Evolutionary conservation across 1,140 invertebrate species (phyloP).

Genomic region (Ectropis grisescens): DNA sequence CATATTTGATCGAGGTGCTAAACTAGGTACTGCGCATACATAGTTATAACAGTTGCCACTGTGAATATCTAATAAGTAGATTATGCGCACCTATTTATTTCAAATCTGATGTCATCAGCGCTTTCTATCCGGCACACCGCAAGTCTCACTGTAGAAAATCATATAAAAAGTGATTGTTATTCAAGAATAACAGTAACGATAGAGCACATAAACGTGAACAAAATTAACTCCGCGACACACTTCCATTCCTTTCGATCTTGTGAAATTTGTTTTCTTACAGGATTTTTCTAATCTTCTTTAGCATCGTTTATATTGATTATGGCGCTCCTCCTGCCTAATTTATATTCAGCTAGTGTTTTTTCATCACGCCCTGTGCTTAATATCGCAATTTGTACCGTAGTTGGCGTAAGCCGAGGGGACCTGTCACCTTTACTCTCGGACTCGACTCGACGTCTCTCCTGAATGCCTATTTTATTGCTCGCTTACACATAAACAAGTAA

Average conservation of each 20-base stretch:
- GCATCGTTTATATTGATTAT: conserved; percentile 70
- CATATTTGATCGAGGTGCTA: too few species aligned
- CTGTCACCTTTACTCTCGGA: conserved; percentile 53
- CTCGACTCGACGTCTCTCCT: conserved; percentile 36
- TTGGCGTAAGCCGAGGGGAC: conserved; percentile 57
- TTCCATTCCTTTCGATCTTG: conserved; percentile 38
- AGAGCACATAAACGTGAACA: too few species aligned
- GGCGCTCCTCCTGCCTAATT: conserved; percentile 61
- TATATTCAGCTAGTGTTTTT: conserved; percentile 70
- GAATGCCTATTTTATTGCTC: conserved; percentile 41
- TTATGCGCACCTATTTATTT: too few species aligned
- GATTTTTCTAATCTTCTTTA: conserved; percentile 68
- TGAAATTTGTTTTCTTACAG: conserved; percentile 63
- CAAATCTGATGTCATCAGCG: too few species aligned
- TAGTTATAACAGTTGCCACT: too few species aligned
- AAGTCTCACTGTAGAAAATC: too few species aligned
- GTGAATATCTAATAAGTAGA: too few species aligned
- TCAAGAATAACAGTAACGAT: too few species aligned
- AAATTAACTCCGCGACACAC: conserved; percentile 1
- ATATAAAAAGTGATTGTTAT: too few species aligned
- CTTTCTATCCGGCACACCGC: too few species aligned
- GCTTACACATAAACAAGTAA: conserved; percentile 42
- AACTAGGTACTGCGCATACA: too few species aligned
- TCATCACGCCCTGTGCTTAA: conserved; percentile 67
- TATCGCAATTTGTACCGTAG: conserved; percentile 67